Evolutionary conservation across 2,113 vertebrate species (phyloP).

Genomic region (Noturus placidus): DNA sequence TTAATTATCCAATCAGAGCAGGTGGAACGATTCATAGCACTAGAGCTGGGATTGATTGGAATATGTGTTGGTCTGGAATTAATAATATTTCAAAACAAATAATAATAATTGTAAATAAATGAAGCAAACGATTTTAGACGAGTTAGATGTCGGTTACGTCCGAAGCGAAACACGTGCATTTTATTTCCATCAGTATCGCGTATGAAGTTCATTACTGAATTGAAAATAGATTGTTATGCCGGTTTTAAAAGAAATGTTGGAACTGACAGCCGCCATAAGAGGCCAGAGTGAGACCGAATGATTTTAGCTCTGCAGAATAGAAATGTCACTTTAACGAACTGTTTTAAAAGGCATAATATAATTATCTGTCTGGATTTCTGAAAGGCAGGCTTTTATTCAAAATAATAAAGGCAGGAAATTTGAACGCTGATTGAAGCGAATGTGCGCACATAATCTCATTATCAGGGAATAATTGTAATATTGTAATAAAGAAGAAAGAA

Average conservation of each 20-base stretch:
- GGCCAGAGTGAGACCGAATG: conserved; percentile 23
- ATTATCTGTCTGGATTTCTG: conserved; percentile 41
- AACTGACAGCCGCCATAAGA: neutral
- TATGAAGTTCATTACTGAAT: neutral
- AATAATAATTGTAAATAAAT: neutral
- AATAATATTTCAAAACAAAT: neutral
- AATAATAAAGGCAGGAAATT: conserved; percentile 39
- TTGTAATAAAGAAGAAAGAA: conserved; percentile 29
- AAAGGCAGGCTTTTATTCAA: conserved; percentile 32
- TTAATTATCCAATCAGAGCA: neutral
- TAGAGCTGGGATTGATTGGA: neutral
- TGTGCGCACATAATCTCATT: conserved; percentile 48
- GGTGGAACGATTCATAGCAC: neutral
- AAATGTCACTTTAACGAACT: conserved; percentile 26
- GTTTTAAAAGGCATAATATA: conserved; percentile 36
- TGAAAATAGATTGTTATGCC: neutral
- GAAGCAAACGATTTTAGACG: neutral
- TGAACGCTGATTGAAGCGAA: conserved; percentile 38
- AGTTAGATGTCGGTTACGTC: neutral
- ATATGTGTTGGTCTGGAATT: neutral
- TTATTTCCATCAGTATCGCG: neutral
- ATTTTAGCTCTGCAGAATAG: conserved; percentile 30
- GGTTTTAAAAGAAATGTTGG: neutral
- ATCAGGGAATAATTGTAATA: neutral
- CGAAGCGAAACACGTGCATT: neutral